phyloP scores from a whole-genome alignment of 2,888 invertebrate genomes.

The Seira ritae region DNA sequence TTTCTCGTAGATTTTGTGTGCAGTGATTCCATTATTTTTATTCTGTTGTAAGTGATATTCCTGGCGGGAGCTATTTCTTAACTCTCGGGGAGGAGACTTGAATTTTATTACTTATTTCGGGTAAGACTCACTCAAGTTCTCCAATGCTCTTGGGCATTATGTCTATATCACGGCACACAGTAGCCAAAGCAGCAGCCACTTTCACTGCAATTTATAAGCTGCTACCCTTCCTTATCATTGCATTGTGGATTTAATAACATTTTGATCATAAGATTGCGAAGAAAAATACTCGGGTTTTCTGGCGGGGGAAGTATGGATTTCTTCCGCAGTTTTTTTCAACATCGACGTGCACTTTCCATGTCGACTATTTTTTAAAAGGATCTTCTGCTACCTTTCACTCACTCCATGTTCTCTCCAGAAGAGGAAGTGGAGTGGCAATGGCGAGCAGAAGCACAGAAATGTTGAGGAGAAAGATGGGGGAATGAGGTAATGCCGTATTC shows the following conservation, averaged over 20 bases:
- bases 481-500: constrained; percentile 58
- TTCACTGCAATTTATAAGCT: constrained; percentile 29
- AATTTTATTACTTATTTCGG: constrained; percentile 33
- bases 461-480: constrained; percentile 20
- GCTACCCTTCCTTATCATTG: not conserved
- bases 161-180: not conserved
- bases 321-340: not conserved
- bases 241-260: not conserved
- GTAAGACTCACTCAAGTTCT: constrained; percentile 3
- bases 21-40: constrained; percentile 1
- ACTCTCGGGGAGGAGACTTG: not conserved
- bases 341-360: not conserved
- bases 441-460: constrained; percentile 19
- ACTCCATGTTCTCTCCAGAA: not conserved
- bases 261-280: not conserved
- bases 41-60: constrained; percentile 3
- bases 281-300: not conserved
- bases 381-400: constrained; percentile 27
- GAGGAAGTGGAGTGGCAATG: not conserved
- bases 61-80: not conserved
- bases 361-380: constrained; percentile 32
- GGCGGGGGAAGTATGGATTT: not conserved
- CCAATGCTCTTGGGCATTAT: not conserved
- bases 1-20: not conserved
- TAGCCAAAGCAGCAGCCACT: no score